A percentile compares a stretch with the other conserved stretches of the same genome.
Evolutionary conservation across 2,888 invertebrate genomes (phyloP).

Genomic region (Himalopsyche anomala): DNA sequence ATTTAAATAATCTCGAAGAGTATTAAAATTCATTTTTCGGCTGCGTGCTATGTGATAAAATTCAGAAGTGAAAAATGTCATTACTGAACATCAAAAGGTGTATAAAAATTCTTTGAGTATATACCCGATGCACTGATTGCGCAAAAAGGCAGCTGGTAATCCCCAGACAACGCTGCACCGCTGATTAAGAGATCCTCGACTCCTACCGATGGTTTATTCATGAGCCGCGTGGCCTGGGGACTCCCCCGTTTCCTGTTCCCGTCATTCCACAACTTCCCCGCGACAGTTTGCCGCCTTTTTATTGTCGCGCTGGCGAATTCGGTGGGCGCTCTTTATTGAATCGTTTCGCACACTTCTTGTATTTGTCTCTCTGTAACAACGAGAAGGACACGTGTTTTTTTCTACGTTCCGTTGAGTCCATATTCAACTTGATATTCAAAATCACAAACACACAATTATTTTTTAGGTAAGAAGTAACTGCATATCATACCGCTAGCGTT

Average conservation of each 20-base stretch:
- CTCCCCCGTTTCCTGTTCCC: slow-evolving; percentile 44
- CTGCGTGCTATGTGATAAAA: not conserved
- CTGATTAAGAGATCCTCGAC: slow-evolving; percentile 55
- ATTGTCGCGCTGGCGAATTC: not conserved
- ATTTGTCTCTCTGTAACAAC: not conserved
- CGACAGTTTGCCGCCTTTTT: slow-evolving; percentile 20
- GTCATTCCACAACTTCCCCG: slow-evolving; percentile 10
- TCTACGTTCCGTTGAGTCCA: not conserved
- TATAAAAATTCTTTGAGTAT: not conserved
- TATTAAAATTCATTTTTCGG: too few species aligned
- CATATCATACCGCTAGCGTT: too few species aligned
- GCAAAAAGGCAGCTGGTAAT: slow-evolving; percentile 20
- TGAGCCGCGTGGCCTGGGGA: slow-evolving; percentile 48
- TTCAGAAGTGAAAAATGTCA: not conserved
- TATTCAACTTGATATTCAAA: not conserved
- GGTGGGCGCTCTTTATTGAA: slow-evolving; percentile 28
- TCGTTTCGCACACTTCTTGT: not conserved
- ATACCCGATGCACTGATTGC: slow-evolving; percentile 7
- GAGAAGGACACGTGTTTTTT: too few species aligned
- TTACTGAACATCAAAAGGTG: not conserved
- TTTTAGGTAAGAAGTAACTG: too few species aligned
- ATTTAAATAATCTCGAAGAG: too few species aligned
- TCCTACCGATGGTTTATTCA: slow-evolving; percentile 55
- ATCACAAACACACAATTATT: too few species aligned
- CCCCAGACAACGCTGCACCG: slow-evolving; percentile 43